phyloP scores from a whole-genome alignment of 2,113 vertebrate genomes.

The Crotalus helleri region DNA sequence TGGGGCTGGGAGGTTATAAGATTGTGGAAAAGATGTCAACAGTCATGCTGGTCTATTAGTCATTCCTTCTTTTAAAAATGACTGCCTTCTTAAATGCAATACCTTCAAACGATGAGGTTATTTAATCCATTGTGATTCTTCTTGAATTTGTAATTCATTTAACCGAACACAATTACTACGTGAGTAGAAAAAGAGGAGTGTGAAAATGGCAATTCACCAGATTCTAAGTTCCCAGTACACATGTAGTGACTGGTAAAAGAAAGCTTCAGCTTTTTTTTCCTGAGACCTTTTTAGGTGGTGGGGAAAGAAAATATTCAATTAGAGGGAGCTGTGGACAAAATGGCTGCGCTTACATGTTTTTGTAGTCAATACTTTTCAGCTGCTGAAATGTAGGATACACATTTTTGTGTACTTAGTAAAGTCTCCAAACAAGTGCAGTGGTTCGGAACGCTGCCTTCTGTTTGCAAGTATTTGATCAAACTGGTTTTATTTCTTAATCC shows the following conservation, averaged over 20 bases:
- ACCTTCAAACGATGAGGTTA: background rate
- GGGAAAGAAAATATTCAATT: slow-evolving; percentile 32
- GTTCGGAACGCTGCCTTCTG: slow-evolving; percentile 38
- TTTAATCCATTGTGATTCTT: background rate
- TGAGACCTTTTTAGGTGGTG: slow-evolving; percentile 23
- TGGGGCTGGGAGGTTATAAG: background rate
- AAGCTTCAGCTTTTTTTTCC: slow-evolving; percentile 41
- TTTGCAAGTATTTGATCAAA: slow-evolving; percentile 29
- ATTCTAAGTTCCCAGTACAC: slow-evolving; percentile 33
- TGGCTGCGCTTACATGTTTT: slow-evolving; percentile 67
- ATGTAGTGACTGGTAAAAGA: slow-evolving; percentile 54
- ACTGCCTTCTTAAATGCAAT: background rate
- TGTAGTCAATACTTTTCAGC: slow-evolving; percentile 56
- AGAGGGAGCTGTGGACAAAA: slow-evolving; percentile 40
- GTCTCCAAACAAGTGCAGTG: slow-evolving; percentile 43
- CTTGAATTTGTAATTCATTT: background rate
- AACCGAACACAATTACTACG: background rate
- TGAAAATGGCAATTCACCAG: slow-evolving; percentile 3
- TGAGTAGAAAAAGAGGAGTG: background rate
- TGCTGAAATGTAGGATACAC: slow-evolving; percentile 43
- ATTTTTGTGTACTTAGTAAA: slow-evolving; percentile 51
- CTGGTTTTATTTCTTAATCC: slow-evolving; percentile 26
- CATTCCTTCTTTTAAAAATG: background rate
- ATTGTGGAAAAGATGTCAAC: background rate
- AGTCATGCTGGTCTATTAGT: background rate